Conservation (phyloP, 2,888 invertebrate species). For the Dasysyrphus tricinctus region DNA sequence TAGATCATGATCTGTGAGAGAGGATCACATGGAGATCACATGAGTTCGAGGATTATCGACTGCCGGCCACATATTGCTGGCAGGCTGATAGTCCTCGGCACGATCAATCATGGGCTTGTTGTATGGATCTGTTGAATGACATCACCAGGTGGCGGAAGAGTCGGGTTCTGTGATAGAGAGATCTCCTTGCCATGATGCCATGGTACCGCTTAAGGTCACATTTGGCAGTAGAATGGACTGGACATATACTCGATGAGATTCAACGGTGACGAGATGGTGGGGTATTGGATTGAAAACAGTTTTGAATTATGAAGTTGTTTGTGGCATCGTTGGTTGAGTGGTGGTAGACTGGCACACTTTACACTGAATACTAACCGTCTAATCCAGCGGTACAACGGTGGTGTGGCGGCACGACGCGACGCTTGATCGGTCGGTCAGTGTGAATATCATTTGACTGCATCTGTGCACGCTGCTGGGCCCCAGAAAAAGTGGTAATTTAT, state of each 20-base stretch:
- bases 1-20: constrained; percentile 50
- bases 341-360: constrained; percentile 40
- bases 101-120: constrained; percentile 67
- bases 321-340: constrained; percentile 55
- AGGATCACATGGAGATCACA: constrained; percentile 46
- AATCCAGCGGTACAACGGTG: constrained; percentile 10
- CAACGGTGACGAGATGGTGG: constrained; percentile 25
- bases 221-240: constrained; percentile 28
- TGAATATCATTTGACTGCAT: constrained; percentile 74
- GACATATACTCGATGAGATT: constrained; percentile 14
- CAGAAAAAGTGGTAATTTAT: constrained; percentile 67
- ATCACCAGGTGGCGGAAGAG: constrained; percentile 68
- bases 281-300: constrained; percentile 27
- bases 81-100: constrained; percentile 44
- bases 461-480: constrained; percentile 63
- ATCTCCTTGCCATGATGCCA: constrained; percentile 44
- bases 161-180: constrained; percentile 55
- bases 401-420: not conserved
- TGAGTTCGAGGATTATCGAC: constrained; percentile 67
- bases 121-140: constrained; percentile 62
- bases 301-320: constrained; percentile 74
- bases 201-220: constrained; percentile 67
- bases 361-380: constrained; percentile 15
- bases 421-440: constrained; percentile 45
- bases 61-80: constrained; percentile 30